Conservation (phyloP, 1,140 invertebrate species). For the Drosophila saltans region DNA sequence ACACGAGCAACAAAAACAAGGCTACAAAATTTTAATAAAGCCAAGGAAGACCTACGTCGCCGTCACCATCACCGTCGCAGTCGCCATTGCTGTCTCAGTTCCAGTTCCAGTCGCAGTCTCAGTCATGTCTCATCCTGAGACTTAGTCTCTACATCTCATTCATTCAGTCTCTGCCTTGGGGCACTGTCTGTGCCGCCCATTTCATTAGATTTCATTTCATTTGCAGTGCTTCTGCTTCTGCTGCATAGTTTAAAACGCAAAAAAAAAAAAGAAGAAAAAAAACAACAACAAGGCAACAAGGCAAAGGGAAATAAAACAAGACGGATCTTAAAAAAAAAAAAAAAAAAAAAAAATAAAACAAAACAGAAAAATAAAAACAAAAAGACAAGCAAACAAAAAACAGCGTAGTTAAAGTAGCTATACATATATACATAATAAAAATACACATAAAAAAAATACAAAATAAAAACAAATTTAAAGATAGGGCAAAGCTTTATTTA, state of each 20-base stretch:
- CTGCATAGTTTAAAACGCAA: conserved; percentile 57
- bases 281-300: conserved; percentile 18
- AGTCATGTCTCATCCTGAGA: background rate
- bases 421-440: too few relatives aligned
- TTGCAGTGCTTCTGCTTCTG: conserved; percentile 29
- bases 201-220: conserved; percentile 32
- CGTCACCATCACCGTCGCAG: too few relatives aligned
- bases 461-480: background rate
- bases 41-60: conserved; percentile 7
- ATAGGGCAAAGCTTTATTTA: background rate
- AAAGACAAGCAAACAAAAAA: background rate
- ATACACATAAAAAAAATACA: too few relatives aligned
- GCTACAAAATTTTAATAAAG: conserved; percentile 66
- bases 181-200: conserved; percentile 34
- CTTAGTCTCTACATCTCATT: conserved; percentile 5
- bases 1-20: conserved; percentile 39
- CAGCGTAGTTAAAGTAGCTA: background rate
- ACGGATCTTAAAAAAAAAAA: background rate
- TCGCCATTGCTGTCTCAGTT: too few relatives aligned
- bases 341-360: background rate
- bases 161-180: conserved; percentile 15
- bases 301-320: conserved; percentile 7
- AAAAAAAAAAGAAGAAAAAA: background rate
- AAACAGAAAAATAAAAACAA: background rate
- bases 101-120: background rate